Base-by-base conservation (phyloP, 1,140 invertebrate species). In the Drosophila orosa region DNA sequence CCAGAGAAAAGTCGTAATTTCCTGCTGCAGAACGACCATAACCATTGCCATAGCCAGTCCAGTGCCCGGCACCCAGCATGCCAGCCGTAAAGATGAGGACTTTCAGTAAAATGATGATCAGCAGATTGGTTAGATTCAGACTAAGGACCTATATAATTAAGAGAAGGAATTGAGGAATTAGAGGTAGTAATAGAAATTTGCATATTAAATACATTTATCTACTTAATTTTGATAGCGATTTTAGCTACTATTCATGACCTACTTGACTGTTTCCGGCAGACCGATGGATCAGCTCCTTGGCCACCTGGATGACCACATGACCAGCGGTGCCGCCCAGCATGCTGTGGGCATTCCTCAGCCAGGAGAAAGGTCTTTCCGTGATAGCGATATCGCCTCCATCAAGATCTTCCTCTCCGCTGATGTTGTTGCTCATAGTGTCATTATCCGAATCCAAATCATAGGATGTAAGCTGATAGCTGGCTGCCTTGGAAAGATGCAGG, bases 61-160 rank as follows among this genome's bases (percentile, higher is more conserved):
- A 94, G 31, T 93, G 93, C 8, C 95, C 94, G 4, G 94, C 94
- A n/a, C 95, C 95, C 71, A 96, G 93, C 79, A 95, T 95, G 1
- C 96, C 96, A 29, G 96, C 96, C 3, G 96, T 96, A 54, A 97
- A 94, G 31, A 97, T 95, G 0, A 97, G 92, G 0, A 96, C 95
- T 93, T 97, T 97, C 29, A 98, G 93, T 5, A 97, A 93, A 29
- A 97, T 92, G 19, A 97, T 93, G 48, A 97, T 94, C 31, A 97
- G 92, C 62, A 97, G 92, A 91, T 97, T 97, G 0, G 96, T 97
- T 25, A 97, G 91, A 92, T 97, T 97, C 22, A 97, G 90, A 75
- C 96, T 97, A 8, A 97, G 93, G 1, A 97, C 95, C 90, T 91
- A 29, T 1, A n/a, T n/a, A n/a, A n/a, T n/a, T n/a, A n/a, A n/a